phyloP scores from a whole-genome alignment of 2,888 invertebrate species.

The Mythimna lalbum region DNA sequence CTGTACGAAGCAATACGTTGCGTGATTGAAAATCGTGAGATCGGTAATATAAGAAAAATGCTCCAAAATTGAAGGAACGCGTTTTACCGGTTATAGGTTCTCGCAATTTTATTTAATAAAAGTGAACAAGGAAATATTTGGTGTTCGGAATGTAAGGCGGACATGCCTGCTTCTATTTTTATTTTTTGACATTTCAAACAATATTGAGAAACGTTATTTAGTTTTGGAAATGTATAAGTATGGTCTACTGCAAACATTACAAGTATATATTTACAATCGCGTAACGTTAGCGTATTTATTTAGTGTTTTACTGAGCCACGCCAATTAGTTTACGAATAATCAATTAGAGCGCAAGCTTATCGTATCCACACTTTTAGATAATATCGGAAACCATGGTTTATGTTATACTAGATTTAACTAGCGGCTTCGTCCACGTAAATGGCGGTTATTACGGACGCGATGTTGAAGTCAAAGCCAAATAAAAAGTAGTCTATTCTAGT shows the following conservation, averaged over 20 bases:
- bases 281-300: neutral
- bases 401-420: neutral
- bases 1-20: neutral
- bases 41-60: neutral
- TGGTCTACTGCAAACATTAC: no score
- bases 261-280: neutral
- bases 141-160: slow-evolving; percentile 4
- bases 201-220: neutral
- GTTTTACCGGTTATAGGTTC: neutral
- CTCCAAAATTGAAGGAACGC: neutral
- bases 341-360: slow-evolving; percentile 13
- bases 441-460: no score
- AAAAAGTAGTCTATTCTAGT: no score
- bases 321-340: neutral
- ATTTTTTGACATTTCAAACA: slow-evolving; percentile 6
- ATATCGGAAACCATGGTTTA: neutral
- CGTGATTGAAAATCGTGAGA: neutral
- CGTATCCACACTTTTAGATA: neutral
- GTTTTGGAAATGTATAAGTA: no score
- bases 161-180: neutral
- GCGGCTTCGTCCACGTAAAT: no score
- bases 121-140: neutral
- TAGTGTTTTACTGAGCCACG: neutral
- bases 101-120: slow-evolving; percentile 6
- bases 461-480: no score